phyloP scores from a whole-genome alignment of 1,140 invertebrate genomes.

The Micrasema minimum region DNA sequence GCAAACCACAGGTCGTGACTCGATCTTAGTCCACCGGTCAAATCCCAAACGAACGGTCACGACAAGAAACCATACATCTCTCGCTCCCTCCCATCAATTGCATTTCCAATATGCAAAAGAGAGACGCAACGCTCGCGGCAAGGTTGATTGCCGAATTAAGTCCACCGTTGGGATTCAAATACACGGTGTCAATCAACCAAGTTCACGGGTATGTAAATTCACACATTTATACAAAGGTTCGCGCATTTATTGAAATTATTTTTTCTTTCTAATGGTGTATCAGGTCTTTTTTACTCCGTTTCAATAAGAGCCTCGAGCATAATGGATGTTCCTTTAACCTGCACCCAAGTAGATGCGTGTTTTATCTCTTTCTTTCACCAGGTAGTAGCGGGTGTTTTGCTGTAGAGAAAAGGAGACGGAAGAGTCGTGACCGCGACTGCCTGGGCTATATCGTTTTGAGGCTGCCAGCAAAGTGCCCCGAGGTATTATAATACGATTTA shows the following conservation, averaged over 20 bases:
- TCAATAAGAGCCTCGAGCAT: neutral
- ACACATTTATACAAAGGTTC: neutral
- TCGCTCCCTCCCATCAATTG: slow-evolving; percentile 22
- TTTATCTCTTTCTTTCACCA: slow-evolving; percentile 26
- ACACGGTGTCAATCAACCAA: neutral
- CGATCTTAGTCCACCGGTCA: slow-evolving; percentile 48
- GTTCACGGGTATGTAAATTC: slow-evolving; percentile 14
- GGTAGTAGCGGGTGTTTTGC: neutral
- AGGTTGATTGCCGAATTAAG: slow-evolving; percentile 49
- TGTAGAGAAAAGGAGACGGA: slow-evolving; percentile 1
- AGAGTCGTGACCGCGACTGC: slow-evolving; percentile 38
- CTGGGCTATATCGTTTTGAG: slow-evolving; percentile 33
- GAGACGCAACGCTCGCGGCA: slow-evolving; percentile 45
- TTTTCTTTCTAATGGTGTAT: too few relatives aligned
- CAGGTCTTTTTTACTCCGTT: neutral
- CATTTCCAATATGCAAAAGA: slow-evolving; percentile 34
- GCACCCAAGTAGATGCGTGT: slow-evolving; percentile 23
- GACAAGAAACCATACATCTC: slow-evolving; percentile 29
- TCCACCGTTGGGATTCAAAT: slow-evolving; percentile 32
- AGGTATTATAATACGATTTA: slow-evolving; percentile 19
- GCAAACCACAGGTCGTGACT: slow-evolving; percentile 49
- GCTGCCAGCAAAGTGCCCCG: slow-evolving; percentile 32
- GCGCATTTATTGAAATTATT: too few relatives aligned
- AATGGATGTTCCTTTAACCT: slow-evolving; percentile 25
- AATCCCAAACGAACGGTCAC: slow-evolving; percentile 43